These are phyloP conservation scores for Hesperia comma DNA, from an alignment of 2,888 invertebrate species.

Conservation along the genomic window DNA sequence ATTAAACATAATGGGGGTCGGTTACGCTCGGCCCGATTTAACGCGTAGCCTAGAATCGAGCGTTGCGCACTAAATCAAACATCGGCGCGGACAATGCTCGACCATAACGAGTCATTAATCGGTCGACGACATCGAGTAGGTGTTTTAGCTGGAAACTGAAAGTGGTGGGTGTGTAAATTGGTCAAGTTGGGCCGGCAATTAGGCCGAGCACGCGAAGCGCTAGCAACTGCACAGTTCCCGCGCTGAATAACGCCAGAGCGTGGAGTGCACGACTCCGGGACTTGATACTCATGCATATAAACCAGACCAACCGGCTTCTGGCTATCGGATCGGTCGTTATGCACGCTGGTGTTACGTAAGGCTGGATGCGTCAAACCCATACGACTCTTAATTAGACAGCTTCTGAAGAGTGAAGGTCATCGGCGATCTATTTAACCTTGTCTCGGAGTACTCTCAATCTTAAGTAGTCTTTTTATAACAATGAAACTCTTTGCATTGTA, in stretches of 20 bases:
- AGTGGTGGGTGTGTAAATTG: conserved; percentile 30
- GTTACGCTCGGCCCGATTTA: conserved; percentile 9
- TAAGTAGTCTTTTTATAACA: not conserved
- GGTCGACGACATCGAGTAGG: conserved; percentile 28
- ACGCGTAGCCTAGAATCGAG: conserved; percentile 14
- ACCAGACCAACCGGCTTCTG: no score
- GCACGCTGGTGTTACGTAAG: no score
- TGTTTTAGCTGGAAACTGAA: conserved; percentile 35
- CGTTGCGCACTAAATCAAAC: conserved; percentile 23
- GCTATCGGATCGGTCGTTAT: no score
- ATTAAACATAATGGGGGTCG: not conserved
- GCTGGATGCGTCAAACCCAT: no score
- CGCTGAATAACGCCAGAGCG: conserved; percentile 18
- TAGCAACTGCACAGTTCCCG: conserved; percentile 14
- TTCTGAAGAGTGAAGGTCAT: no score
- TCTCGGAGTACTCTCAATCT: not conserved
- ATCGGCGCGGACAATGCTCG: conserved; percentile 32
- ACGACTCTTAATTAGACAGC: no score
- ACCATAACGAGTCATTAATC: conserved; percentile 33
- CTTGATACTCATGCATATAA: no score
- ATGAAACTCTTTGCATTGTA: not conserved
- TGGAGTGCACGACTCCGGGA: not conserved
- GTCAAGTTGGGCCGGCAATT: not conserved
- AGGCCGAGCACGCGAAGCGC: conserved; percentile 19
- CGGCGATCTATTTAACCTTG: no score